These are phyloP conservation scores for Ascidia mentula DNA, from an alignment of 23 tunicate genomes.

Conservation along the genomic window DNA sequence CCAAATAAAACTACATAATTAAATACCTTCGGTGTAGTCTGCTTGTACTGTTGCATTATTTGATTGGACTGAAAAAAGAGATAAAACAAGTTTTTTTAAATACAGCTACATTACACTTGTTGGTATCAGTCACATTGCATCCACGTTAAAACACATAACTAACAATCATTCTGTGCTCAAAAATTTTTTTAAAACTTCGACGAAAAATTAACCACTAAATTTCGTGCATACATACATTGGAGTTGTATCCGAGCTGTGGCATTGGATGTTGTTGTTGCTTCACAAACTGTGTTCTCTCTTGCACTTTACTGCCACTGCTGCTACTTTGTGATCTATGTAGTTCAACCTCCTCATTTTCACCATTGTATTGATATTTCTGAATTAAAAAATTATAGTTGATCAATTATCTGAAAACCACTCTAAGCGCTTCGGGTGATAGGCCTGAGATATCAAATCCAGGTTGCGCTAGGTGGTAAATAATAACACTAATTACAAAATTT, in stretches of 20 bases:
- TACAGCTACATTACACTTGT: no score
- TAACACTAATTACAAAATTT: neutral
- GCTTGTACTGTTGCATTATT: no score
- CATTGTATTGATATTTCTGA: neutral
- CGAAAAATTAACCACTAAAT: neutral
- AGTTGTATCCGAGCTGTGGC: neutral
- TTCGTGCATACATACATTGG: neutral
- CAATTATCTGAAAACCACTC: no score
- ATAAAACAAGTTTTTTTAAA: neutral
- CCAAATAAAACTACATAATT: no score
- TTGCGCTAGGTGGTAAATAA: neutral
- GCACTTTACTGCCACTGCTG: neutral
- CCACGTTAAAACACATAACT: no score
- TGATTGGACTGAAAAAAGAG: no score
- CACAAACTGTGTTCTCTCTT: neutral
- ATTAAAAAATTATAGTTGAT: neutral
- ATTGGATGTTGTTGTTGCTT: neutral
- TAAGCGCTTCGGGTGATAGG: no score
- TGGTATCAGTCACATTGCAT: no score
- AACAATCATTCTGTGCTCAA: no score
- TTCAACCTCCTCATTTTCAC: conserved; percentile 4
- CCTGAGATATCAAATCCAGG: neutral
- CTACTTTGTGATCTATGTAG: neutral
- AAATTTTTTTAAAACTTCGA: no score
- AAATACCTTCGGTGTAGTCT: no score